Conservation (phyloP, 2,797 vertebrate genomes). For the Lateolabrax maculatus region DNA sequence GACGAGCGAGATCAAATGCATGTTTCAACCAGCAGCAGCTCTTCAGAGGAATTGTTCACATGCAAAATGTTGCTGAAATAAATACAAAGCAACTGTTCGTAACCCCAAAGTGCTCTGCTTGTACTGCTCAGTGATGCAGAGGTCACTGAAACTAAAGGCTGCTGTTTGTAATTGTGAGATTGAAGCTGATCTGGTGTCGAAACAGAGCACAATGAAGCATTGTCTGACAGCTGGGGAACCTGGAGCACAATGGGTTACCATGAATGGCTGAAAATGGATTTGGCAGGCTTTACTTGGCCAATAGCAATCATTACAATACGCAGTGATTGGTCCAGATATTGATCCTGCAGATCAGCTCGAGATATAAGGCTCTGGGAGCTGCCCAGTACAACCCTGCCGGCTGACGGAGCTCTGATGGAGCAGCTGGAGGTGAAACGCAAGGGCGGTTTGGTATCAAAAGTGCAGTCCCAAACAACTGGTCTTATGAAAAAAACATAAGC, state of each 20-base stretch:
- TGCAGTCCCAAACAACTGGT: constrained; percentile 31
- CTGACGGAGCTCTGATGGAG: constrained; percentile 34
- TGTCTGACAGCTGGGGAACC: constrained; percentile 17
- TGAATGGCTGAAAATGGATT: constrained; percentile 31
- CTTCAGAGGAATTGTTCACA: constrained; percentile 19
- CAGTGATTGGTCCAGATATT: constrained; percentile 49
- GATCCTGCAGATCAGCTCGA: constrained; percentile 37
- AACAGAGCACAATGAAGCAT: not conserved
- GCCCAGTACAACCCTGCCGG: constrained; percentile 9
- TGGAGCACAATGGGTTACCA: constrained; percentile 10
- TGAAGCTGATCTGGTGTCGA: not conserved
- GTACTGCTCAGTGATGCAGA: not conserved
- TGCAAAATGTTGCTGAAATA: constrained; percentile 3
- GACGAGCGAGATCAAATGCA: not conserved
- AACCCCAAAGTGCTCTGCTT: constrained; percentile 8
- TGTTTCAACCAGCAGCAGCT: constrained; percentile 9
- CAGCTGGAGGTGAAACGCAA: constrained; percentile 45
- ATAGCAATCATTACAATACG: constrained; percentile 34
- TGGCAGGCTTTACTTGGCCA: constrained; percentile 50
- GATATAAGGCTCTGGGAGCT: constrained; percentile 44
- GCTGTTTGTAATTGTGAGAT: not conserved
- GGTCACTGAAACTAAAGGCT: not conserved
- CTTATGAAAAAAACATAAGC: constrained; percentile 23
- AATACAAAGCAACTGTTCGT: constrained; percentile 13
- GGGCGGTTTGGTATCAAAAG: constrained; percentile 34